Conservation (phyloP, 2,888 invertebrate genomes). For the Coecobrya sp. region DNA sequence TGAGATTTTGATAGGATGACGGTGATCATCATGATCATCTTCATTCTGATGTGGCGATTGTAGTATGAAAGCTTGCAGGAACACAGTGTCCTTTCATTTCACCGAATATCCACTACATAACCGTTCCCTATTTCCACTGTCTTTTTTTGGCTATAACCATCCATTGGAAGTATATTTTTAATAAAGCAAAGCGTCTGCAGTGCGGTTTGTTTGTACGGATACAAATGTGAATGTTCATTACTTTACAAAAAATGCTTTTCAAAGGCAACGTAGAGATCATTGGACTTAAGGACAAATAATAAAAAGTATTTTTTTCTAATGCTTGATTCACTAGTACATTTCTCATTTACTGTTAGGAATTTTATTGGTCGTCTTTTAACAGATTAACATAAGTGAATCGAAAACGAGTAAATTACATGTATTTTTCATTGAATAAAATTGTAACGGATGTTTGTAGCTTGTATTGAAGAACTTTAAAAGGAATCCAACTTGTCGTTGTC, state of each 20-base stretch:
- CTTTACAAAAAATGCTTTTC: neutral
- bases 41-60: constrained; percentile 17
- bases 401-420: neutral
- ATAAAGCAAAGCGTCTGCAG: constrained; percentile 42
- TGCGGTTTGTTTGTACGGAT: constrained; percentile 36
- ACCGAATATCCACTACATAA: neutral
- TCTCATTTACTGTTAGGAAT: neutral
- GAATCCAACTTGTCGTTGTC: neutral
- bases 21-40: constrained; percentile 36
- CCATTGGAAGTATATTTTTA: neutral
- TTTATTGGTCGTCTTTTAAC: neutral
- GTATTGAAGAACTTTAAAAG: constrained; percentile 21
- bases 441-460: neutral
- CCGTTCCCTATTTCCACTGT: neutral
- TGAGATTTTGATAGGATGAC: constrained; percentile 60
- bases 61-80: neutral
- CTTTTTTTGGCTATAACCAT: neutral
- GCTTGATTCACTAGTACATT: neutral
- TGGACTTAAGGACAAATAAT: neutral
- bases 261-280: neutral
- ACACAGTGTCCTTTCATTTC: neutral
- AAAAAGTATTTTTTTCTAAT: neutral
- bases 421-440: neutral
- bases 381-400: neutral
- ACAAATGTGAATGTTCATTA: constrained; percentile 2